Percentiles rank a stretch among this genome's conserved stretches.
Evolutionary conservation across 2,888 invertebrate species (phyloP).

Genomic region (Strigamia transsilvanica): DNA sequence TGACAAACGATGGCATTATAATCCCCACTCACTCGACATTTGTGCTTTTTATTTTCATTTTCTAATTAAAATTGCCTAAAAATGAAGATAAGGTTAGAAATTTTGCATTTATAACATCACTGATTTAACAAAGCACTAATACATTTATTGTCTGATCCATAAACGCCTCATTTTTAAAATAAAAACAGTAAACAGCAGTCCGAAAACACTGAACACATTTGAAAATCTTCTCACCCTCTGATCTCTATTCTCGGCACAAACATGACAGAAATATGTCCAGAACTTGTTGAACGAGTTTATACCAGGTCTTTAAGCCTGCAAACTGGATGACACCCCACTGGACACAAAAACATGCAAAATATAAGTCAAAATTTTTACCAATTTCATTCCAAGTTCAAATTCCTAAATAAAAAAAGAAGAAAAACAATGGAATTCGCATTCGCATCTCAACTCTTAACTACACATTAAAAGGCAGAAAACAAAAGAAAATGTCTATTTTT

Average conservation of each 20-base stretch:
- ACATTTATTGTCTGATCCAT: not conserved
- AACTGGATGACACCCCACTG: conserved; percentile 6
- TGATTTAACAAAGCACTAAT: not conserved
- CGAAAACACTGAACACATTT: conserved; percentile 2
- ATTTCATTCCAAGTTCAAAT: not conserved
- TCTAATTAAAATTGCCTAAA: not conserved
- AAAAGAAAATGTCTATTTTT: not conserved
- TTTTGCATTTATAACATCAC: not conserved
- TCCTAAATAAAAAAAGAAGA: not conserved
- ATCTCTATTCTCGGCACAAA: conserved; percentile 5
- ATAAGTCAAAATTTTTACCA: not conserved
- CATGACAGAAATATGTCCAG: conserved; percentile 32
- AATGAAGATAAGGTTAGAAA: not conserved
- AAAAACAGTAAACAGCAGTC: not conserved
- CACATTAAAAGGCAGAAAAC: not conserved
- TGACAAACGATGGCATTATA: conserved; percentile 18
- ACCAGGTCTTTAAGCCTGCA: not conserved
- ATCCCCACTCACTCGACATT: not conserved
- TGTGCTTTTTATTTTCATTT: not conserved
- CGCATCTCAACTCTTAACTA: not conserved
- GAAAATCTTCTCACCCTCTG: not conserved
- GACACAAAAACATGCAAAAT: not conserved
- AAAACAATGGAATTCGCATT: not conserved
- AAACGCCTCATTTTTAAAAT: not conserved
- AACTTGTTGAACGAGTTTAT: conserved; percentile 32